Percentiles rank a stretch among this genome's conserved stretches.
phyloP scores from a whole-genome alignment of 1,140 invertebrate species.

The Hirudo medicinalis region DNA sequence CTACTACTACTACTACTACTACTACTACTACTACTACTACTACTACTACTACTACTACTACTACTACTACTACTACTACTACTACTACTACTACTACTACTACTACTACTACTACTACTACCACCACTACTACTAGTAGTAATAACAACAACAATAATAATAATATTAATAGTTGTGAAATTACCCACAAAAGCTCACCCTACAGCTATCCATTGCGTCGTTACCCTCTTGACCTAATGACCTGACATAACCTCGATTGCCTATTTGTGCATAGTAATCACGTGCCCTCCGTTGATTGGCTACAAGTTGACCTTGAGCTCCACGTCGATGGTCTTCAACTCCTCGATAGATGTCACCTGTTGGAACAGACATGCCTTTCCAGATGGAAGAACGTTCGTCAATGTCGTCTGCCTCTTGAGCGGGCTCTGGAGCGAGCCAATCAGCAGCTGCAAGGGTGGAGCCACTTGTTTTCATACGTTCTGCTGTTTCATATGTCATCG shows the following conservation, averaged over 20 bases:
- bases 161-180: neutral
- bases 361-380: neutral
- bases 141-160: neutral
- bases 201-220: neutral
- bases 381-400: neutral
- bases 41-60: too few relatives aligned
- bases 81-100: too few relatives aligned
- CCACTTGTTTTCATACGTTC: too few relatives aligned
- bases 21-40: too few relatives aligned
- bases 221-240: too few relatives aligned
- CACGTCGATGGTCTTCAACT: neutral
- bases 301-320: neutral
- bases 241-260: too few relatives aligned
- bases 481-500: too few relatives aligned
- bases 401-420: neutral
- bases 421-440: slow-evolving; percentile 1
- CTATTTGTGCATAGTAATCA: neutral
- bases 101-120: too few relatives aligned
- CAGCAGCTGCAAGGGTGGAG: neutral
- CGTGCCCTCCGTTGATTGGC: neutral
- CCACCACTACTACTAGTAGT: too few relatives aligned
- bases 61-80: too few relatives aligned
- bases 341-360: neutral
- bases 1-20: too few relatives aligned
- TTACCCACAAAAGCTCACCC: too few relatives aligned